Percentiles rank a stretch among this genome's conserved stretches.
phyloP scores from a whole-genome alignment of 1,140 invertebrate genomes.

The Bombyx mori region DNA sequence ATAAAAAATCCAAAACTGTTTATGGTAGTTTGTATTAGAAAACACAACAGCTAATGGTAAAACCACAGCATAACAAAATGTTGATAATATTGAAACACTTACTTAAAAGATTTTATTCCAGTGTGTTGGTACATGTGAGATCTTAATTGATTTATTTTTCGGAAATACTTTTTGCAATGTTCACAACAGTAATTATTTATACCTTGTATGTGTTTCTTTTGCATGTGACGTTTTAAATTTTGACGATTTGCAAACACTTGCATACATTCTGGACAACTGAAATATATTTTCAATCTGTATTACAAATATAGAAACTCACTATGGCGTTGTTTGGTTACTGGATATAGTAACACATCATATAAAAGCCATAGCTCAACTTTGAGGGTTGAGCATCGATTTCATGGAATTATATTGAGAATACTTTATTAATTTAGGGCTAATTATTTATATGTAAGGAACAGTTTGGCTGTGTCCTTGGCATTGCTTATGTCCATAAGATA shows the following conservation, averaged over 20 bases:
- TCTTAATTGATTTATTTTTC: constrained; percentile 54
- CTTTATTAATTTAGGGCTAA: too few species aligned
- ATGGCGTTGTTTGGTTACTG: background rate
- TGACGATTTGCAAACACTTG: constrained; percentile 52
- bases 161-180: constrained; percentile 50
- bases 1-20: too few species aligned
- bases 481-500: too few species aligned
- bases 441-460: too few species aligned
- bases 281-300: constrained; percentile 13
- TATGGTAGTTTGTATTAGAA: too few species aligned
- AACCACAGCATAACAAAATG: too few species aligned
- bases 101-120: constrained; percentile 63
- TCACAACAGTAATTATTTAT: constrained; percentile 45
- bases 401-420: background rate
- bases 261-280: constrained; percentile 49
- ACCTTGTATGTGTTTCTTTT: constrained; percentile 39
- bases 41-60: too few species aligned
- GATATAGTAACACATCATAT: background rate
- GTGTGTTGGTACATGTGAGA: constrained; percentile 65
- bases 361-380: background rate
- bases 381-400: background rate
- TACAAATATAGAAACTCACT: background rate
- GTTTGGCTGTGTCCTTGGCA: too few species aligned
- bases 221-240: constrained; percentile 56
- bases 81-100: constrained; percentile 7